Conservation (phyloP, 2,797 vertebrate genomes). For the Pagetopsis macropterus region DNA sequence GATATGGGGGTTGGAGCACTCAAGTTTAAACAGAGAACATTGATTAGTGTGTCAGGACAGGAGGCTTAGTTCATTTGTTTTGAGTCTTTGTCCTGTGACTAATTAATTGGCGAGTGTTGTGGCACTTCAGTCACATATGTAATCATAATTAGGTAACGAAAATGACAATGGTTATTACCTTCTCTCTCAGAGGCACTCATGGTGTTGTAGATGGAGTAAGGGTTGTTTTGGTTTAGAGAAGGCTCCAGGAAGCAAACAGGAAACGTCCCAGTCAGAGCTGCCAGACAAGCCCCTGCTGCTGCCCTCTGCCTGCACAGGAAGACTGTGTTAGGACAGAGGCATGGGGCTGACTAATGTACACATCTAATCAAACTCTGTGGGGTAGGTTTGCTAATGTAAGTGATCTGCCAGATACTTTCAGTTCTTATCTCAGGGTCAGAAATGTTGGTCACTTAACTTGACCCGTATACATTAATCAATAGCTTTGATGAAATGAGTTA, state of each 20-base stretch:
- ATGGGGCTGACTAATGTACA: neutral
- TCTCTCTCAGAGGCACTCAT: slow-evolving; percentile 84
- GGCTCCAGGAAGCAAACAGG: slow-evolving; percentile 95
- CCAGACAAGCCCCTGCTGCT: slow-evolving; percentile 90
- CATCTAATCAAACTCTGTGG: neutral
- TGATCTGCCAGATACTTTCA: neutral
- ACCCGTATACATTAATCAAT: neutral
- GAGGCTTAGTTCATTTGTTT: too few species aligned
- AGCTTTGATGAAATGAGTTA: neutral
- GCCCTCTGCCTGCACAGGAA: slow-evolving; percentile 84
- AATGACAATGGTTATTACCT: slow-evolving; percentile 74
- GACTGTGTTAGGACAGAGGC: slow-evolving; percentile 8
- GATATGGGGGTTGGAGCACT: neutral
- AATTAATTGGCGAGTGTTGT: too few species aligned
- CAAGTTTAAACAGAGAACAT: too few species aligned
- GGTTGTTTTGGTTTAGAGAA: slow-evolving; percentile 85
- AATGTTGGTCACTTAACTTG: neutral
- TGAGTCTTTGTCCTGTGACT: too few species aligned
- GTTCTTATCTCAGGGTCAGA: neutral
- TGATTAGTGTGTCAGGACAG: too few species aligned
- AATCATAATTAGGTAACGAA: too few species aligned
- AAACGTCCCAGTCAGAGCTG: slow-evolving; percentile 90
- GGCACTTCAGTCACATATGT: too few species aligned
- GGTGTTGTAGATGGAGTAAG: slow-evolving; percentile 88
- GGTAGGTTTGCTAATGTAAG: neutral